Evolutionary conservation across 2,888 invertebrate genomes (phyloP).

Genomic region (Meta bourneti): DNA sequence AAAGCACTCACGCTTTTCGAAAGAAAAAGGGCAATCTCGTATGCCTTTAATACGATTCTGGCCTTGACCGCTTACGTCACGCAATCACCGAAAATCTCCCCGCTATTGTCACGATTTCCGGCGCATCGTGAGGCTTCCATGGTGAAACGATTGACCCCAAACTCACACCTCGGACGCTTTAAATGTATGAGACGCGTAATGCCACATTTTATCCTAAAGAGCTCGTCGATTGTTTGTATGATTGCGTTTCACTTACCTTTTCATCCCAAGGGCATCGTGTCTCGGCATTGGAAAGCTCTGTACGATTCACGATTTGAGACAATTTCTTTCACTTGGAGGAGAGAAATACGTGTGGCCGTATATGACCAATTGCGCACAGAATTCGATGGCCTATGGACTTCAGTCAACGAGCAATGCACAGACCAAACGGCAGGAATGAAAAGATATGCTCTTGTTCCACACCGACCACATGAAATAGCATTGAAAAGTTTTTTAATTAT

Average conservation of each 20-base stretch:
- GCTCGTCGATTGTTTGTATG: not conserved
- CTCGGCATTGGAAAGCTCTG: too few relatives aligned
- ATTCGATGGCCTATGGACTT: too few relatives aligned
- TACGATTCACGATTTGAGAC: too few relatives aligned
- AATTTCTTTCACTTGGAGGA: too few relatives aligned
- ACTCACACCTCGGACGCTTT: slow-evolving; percentile 59
- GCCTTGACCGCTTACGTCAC: slow-evolving; percentile 53
- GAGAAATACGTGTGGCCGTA: too few relatives aligned
- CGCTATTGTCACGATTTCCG: slow-evolving; percentile 65
- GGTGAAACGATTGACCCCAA: slow-evolving; percentile 54
- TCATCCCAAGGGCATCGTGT: too few relatives aligned
- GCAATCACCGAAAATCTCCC: slow-evolving; percentile 34
- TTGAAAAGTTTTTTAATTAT: too few relatives aligned
- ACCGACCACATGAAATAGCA: too few relatives aligned
- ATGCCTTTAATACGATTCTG: not conserved
- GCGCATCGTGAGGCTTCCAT: slow-evolving; percentile 61
- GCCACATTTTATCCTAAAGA: slow-evolving; percentile 1
- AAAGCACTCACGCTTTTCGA: not conserved
- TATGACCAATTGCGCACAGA: too few relatives aligned
- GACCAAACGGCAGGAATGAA: too few relatives aligned
- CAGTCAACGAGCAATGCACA: too few relatives aligned
- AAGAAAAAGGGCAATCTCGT: not conserved
- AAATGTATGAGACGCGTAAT: slow-evolving; percentile 13
- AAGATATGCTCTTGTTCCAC: too few relatives aligned
- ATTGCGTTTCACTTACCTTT: not conserved